Conservation (phyloP, 30 jellyfish, hydroid and myxozoan genomes). For the Chironex yamaguchii region DNA sequence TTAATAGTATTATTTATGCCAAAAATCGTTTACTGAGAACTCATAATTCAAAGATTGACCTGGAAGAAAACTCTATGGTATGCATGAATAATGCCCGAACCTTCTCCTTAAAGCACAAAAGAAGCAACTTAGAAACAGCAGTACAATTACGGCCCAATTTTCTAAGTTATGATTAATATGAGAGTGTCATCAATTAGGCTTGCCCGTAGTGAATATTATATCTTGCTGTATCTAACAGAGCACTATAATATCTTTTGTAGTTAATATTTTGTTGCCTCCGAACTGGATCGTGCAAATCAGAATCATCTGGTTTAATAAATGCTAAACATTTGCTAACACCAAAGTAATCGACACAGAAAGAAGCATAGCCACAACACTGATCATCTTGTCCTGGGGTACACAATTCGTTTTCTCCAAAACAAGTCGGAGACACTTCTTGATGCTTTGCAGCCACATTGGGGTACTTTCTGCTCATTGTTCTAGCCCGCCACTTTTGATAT, state of each 20-base stretch:
- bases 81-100: no score
- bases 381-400: conserved; percentile 92
- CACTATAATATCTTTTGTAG: conserved; percentile 64
- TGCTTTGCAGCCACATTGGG: conserved; percentile 10
- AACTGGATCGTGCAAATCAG: conserved; percentile 68
- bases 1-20: no score
- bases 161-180: no score
- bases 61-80: no score
- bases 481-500: conserved; percentile 50
- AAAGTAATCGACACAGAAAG: conserved; percentile 93
- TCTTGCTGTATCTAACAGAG: background rate
- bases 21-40: no score
- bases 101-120: no score
- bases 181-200: background rate
- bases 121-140: no score
- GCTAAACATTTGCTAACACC: conserved; percentile 95
- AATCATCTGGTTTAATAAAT: conserved; percentile 33
- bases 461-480: conserved; percentile 41
- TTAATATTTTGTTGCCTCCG: conserved; percentile 71
- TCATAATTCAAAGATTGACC: no score
- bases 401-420: conserved; percentile 85
- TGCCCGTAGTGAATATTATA: background rate
- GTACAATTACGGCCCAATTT: no score
- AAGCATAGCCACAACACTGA: conserved; percentile 95
- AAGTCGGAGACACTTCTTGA: conserved; percentile 63